Conservation (phyloP, 2,797 vertebrate genomes). For the Sebastes dallii region DNA sequence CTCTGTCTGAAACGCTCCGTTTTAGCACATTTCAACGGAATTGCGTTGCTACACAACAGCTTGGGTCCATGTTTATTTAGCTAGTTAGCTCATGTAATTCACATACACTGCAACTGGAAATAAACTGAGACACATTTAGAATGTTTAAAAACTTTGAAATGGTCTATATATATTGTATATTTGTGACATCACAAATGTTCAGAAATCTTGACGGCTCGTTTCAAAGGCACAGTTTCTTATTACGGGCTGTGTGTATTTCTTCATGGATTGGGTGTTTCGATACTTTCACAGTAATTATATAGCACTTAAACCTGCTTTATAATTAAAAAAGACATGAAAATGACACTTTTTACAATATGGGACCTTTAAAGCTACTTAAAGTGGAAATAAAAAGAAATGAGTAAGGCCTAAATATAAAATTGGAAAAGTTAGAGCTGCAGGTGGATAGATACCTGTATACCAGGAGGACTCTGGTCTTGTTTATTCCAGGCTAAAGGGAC, state of each 20-base stretch:
- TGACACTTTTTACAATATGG: background rate
- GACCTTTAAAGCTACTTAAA: background rate
- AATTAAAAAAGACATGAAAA: background rate
- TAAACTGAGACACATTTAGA: too few species aligned
- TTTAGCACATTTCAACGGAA: too few species aligned
- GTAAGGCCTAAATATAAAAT: background rate
- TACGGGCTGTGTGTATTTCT: background rate
- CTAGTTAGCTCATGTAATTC: fast-evolving
- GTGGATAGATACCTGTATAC: background rate
- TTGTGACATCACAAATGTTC: background rate
- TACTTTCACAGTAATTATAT: background rate
- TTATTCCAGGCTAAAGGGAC: background rate
- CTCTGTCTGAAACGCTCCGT: too few species aligned
- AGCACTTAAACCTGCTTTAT: background rate
- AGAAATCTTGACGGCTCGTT: background rate
- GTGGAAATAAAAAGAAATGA: background rate
- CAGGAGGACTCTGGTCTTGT: background rate
- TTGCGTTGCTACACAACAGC: fast-evolving
- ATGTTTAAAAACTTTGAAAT: background rate
- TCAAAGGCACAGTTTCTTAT: too few species aligned
- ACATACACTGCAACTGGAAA: too few species aligned
- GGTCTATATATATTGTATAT: background rate
- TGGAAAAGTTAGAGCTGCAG: background rate
- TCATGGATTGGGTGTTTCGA: background rate
- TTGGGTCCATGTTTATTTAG: too few species aligned